These are phyloP conservation scores for Pavo muticus DNA, from an alignment of 2,113 vertebrate species.

Conservation along the genomic window DNA sequence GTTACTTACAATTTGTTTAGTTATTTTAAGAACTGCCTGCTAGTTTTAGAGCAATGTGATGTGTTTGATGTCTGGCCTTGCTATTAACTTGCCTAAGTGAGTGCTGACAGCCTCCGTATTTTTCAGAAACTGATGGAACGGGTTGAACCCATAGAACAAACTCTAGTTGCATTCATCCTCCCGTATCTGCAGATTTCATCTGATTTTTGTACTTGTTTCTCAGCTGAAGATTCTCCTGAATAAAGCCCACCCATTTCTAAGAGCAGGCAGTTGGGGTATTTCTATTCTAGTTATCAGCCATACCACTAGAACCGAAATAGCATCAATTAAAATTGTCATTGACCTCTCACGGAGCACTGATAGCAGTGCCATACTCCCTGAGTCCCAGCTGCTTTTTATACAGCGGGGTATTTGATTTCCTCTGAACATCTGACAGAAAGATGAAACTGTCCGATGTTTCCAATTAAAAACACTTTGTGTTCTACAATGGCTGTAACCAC, in stretches of 20 bases:
- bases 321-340: slow-evolving; percentile 72
- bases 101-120: background rate
- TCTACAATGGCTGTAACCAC: slow-evolving; percentile 38
- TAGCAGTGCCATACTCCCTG: slow-evolving; percentile 30
- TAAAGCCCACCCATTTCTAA: slow-evolving; percentile 51
- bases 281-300: slow-evolving; percentile 49
- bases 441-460: slow-evolving; percentile 25
- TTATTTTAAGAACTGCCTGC: background rate
- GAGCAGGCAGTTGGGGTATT: slow-evolving; percentile 46
- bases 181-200: background rate
- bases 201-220: background rate
- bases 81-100: background rate
- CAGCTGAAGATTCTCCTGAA: background rate
- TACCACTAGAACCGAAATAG: slow-evolving; percentile 51
- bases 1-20: background rate
- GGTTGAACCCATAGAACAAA: accelerated
- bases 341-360: slow-evolving; percentile 50
- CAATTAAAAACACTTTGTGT: slow-evolving; percentile 46
- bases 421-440: slow-evolving; percentile 40
- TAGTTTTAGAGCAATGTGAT: background rate
- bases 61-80: background rate
- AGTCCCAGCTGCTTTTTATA: slow-evolving; percentile 68
- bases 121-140: background rate
- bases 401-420: slow-evolving; percentile 47
- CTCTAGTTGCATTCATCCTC: background rate